A percentile compares a stretch with the other conserved stretches of the same genome.
These are phyloP conservation scores for Argynnis bischoffii DNA, from an alignment of 2,888 invertebrate genomes.

Conservation along the genomic window DNA sequence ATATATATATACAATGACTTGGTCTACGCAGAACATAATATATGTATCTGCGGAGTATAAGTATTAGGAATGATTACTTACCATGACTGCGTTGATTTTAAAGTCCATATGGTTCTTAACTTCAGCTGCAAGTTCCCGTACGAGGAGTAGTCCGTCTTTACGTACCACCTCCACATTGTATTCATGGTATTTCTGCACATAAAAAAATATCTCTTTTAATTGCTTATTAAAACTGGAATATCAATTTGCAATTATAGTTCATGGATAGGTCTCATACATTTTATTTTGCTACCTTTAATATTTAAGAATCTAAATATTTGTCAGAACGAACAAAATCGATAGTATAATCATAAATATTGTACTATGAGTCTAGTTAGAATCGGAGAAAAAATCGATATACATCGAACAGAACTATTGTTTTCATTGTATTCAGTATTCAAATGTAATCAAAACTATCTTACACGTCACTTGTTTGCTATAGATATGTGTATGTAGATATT, in stretches of 20 bases:
- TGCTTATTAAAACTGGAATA: not conserved
- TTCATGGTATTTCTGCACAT: slow-evolving; percentile 89
- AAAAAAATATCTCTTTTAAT: slow-evolving; percentile 1
- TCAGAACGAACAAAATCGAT: not conserved
- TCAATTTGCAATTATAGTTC: not conserved
- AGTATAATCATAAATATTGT: not conserved
- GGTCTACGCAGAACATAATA: not conserved
- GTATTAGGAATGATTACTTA: slow-evolving; percentile 69
- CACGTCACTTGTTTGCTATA: slow-evolving; percentile 16
- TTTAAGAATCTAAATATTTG: not conserved
- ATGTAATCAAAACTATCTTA: slow-evolving; percentile 8
- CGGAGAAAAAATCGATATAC: slow-evolving; percentile 7
- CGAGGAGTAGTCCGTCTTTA: slow-evolving; percentile 92
- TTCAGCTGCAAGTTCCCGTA: slow-evolving; percentile 93
- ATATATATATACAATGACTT: not conserved
- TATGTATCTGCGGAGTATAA: too few species aligned
- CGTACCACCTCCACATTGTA: slow-evolving; percentile 89
- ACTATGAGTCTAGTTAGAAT: not conserved
- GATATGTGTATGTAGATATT: not conserved
- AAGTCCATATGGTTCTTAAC: slow-evolving; percentile 97
- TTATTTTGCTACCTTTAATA: not conserved
- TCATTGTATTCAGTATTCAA: not conserved
- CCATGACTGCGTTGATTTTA: slow-evolving; percentile 95
- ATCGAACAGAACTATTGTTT: slow-evolving; percentile 6
- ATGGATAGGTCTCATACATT: not conserved